Evolutionary conservation across 37 sponge, comb jelly and placozoan species (phyloP).

Genomic region (Ianthella basta): DNA sequence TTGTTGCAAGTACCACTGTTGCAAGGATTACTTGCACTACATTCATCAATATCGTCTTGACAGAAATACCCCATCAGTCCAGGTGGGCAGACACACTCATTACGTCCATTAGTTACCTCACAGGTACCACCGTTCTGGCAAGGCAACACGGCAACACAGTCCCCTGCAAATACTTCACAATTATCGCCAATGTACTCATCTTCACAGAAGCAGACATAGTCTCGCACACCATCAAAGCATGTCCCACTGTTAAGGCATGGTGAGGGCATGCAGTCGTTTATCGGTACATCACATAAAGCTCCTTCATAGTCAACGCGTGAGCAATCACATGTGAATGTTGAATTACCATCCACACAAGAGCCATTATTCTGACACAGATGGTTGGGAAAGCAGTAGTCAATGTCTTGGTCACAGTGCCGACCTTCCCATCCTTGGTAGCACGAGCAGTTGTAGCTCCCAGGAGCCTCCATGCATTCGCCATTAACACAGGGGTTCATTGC

Average conservation of each 20-base stretch:
- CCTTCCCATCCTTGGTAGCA: slow-evolving; percentile 15
- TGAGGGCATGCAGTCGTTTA: slow-evolving; percentile 35
- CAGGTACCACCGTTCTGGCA: not conserved
- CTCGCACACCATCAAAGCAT: slow-evolving; percentile 26
- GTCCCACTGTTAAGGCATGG: slow-evolving; percentile 64
- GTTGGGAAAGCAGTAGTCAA: not conserved
- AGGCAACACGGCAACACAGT: too few relatives aligned
- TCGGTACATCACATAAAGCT: slow-evolving; percentile 20
- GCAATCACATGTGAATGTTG: slow-evolving; percentile 51
- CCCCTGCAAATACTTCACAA: too few relatives aligned
- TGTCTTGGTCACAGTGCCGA: not conserved
- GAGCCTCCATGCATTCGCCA: not conserved
- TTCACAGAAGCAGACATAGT: not conserved
- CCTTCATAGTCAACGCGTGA: slow-evolving; percentile 44
- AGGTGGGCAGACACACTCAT: slow-evolving; percentile 31
- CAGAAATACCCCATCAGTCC: slow-evolving; percentile 26
- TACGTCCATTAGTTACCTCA: not conserved
- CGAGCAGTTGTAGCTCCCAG: not conserved
- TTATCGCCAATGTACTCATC: not conserved
- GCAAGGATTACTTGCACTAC: not conserved
- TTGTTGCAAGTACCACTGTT: slow-evolving; percentile 19
- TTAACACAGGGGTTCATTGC: not conserved
- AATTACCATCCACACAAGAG: slow-evolving; percentile 25
- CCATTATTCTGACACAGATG: not conserved
- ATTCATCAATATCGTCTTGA: slow-evolving; percentile 23